Percentiles rank a stretch among this genome's conserved stretches.
phyloP scores from a whole-genome alignment of 2,113 vertebrate species.

The Pelmatolapia mariae region DNA sequence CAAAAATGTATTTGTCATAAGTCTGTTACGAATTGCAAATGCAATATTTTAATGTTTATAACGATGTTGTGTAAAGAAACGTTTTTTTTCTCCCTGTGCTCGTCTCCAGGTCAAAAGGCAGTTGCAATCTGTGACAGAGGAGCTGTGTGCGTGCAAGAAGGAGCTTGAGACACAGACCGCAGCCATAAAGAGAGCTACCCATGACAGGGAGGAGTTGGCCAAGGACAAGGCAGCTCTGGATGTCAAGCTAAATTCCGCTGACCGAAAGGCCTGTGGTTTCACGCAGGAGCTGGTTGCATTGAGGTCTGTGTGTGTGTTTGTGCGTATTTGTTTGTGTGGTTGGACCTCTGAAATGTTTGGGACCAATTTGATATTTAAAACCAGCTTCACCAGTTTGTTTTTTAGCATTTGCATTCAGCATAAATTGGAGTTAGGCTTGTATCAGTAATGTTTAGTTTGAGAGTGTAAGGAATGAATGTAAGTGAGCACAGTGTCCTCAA shows the following conservation, averaged over 20 bases:
- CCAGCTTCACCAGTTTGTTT: slow-evolving; percentile 5
- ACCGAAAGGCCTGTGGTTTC: slow-evolving; percentile 66
- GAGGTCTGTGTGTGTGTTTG: slow-evolving; percentile 62
- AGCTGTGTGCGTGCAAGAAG: slow-evolving; percentile 60
- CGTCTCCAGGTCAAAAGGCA: slow-evolving; percentile 55
- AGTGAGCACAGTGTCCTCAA: neutral
- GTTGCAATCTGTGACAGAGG: slow-evolving; percentile 66
- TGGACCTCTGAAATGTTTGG: neutral
- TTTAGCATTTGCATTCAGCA: neutral
- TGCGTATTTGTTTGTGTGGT: slow-evolving; percentile 14
- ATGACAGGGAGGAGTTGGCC: slow-evolving; percentile 69
- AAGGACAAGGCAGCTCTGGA: slow-evolving; percentile 69
- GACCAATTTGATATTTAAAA: neutral
- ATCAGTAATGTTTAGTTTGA: neutral
- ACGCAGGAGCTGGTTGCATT: slow-evolving; percentile 71
- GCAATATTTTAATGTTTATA: neutral
- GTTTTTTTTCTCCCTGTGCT: neutral
- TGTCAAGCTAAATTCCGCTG: slow-evolving; percentile 69
- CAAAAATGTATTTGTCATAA: neutral
- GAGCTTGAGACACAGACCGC: slow-evolving; percentile 66
- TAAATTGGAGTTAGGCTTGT: neutral
- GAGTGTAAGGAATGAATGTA: neutral
- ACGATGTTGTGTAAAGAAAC: neutral
- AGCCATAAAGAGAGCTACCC: slow-evolving; percentile 46
- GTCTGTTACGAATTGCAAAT: neutral